Percentiles rank a stretch among this genome's conserved stretches.
These are phyloP conservation scores for Valencia hispanica DNA, from an alignment of 2,797 vertebrate species.

Conservation along the genomic window DNA sequence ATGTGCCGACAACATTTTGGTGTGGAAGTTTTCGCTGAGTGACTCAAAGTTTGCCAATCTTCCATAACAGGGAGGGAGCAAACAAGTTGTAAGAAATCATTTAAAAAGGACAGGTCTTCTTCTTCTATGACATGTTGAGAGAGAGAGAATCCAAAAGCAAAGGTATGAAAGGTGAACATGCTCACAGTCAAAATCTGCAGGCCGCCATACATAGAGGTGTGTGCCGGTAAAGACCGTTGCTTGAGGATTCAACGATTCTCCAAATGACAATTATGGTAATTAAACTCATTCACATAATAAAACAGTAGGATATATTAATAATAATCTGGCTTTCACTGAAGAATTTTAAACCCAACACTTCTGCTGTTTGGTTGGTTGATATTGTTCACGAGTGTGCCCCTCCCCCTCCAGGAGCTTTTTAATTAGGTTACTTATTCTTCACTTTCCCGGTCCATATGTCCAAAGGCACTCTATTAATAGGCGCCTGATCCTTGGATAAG, in stretches of 20 bases:
- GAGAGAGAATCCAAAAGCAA: neutral
- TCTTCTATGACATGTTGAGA: no score
- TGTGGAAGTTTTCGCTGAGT: no score
- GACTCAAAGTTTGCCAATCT: no score
- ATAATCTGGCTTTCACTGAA: neutral
- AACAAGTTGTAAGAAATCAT: no score
- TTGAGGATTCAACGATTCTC: neutral
- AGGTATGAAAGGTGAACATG: neutral
- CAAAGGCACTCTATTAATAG: constrained; percentile 69
- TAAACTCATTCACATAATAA: neutral
- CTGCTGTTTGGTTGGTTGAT: neutral
- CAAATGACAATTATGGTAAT: neutral
- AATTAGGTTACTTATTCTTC: constrained; percentile 58
- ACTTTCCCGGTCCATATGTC: constrained; percentile 42
- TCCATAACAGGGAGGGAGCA: no score
- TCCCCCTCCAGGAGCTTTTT: constrained; percentile 33
- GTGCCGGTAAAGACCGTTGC: neutral
- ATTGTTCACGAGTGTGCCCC: neutral
- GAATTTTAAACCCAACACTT: neutral
- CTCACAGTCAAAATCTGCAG: neutral
- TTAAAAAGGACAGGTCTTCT: no score
- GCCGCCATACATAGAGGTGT: neutral
- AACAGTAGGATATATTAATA: neutral
- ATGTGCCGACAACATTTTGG: no score
- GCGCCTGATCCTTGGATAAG: constrained; percentile 63